Conservation (phyloP, 2,797 vertebrate genomes). For the Helicolenus hilgendorfi region DNA sequence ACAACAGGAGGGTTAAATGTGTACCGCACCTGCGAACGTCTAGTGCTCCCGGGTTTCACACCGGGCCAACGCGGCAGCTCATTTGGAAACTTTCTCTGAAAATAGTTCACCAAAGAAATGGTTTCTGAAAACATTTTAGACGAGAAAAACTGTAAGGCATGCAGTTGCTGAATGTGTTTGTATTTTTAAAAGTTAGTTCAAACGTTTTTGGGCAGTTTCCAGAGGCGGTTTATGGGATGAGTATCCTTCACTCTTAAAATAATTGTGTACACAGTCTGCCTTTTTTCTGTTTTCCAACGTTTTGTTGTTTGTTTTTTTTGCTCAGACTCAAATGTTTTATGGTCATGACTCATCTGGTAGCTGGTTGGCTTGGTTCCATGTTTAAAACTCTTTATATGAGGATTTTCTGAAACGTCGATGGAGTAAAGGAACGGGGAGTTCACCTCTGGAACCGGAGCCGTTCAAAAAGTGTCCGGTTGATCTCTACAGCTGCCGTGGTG, state of each 20-base stretch:
- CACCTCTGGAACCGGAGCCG: too few species aligned
- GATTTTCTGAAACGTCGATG: not conserved
- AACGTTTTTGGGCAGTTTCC: not conserved
- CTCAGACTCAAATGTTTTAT: too few species aligned
- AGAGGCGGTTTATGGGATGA: not conserved
- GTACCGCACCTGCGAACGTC: too few species aligned
- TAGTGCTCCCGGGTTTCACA: not conserved
- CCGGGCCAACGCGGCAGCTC: not conserved
- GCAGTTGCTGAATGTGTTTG: not conserved
- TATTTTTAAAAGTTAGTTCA: not conserved
- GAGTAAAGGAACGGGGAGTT: too few species aligned
- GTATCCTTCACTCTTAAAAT: not conserved
- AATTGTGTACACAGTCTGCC: not conserved
- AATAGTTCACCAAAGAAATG: not conserved
- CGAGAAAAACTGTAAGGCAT: not conserved
- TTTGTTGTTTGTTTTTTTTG: too few species aligned
- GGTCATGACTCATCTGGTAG: too few species aligned
- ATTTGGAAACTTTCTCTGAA: not conserved
- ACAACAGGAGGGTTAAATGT: too few species aligned
- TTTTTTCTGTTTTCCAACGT: not conserved
- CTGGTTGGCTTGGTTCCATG: too few species aligned
- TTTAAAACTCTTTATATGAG: too few species aligned
- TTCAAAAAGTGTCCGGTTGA: too few species aligned
- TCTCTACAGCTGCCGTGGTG: too few species aligned
- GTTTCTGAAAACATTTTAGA: not conserved